Evolutionary conservation across 2,888 invertebrate genomes (phyloP), one percentile per base, ranked within the genome.

Genomic region (Diploptera punctata): DNA sequence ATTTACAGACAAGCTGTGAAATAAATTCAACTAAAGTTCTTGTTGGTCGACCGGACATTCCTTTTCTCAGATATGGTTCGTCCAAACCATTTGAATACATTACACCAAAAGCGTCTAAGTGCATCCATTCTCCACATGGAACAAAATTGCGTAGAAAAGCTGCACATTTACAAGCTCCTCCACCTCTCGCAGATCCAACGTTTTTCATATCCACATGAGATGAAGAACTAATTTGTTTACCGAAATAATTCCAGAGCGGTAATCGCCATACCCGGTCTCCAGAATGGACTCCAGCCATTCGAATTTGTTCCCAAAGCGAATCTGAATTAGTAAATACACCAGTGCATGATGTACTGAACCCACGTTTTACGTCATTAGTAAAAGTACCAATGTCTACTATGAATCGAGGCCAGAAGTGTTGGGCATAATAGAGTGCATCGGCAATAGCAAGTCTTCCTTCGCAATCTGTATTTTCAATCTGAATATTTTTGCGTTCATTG

Each of bases 221-320:
- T 5, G 47, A 29, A 2, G 21, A 47, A 60, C 69, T 81, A 74
- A 88, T 80, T 78, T 83, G 82, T 75, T 87, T 87, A 0, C 85
- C 84, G 80, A 86, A 92, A 77, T 85, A 84, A 75, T 89, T 85
- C 86, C 89, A 91, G 9, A 92, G 81, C 0, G 92, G 92, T 83
- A 92, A 86, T 76, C 91, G 83, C 92, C 92, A 92, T 16, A 92
- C 86, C 54, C 92, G 81, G 80, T 92, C 92, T 0, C 92, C 92
- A 1, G 89, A 88, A 31, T 81, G 75, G 0, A 82, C 80, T 0
- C 90, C 89, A 29, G 90, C 88, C 78, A 83, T 78, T 74, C 85
- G 84, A 65, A 91, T 77, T 33, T 79, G 77, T 21, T 86, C 80
- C 83, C 87, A 92, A 18, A 89, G 78, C 7, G 80, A 75, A 33